These are phyloP conservation scores for Rotaria magnacalcarata DNA, from an alignment of 2,888 invertebrate species.

Conservation along the genomic window DNA sequence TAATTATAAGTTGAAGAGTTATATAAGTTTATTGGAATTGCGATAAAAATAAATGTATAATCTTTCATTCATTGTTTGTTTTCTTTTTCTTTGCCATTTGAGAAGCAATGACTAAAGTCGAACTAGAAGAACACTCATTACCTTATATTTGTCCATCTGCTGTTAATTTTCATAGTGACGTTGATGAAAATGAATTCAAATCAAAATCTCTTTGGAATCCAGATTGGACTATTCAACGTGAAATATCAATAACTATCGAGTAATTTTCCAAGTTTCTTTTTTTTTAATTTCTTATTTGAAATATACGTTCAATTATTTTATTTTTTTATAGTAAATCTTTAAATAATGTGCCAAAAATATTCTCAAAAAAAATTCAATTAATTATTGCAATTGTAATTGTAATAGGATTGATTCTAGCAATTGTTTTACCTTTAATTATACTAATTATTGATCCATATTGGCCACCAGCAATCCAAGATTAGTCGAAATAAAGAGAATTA, in stretches of 20 bases:
- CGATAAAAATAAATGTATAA: neutral
- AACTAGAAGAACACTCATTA: neutral
- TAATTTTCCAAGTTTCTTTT: neutral
- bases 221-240: neutral
- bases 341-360: neutral
- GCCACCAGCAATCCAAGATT: no score
- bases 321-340: neutral
- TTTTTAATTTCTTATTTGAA: neutral
- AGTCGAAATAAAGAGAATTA: no score
- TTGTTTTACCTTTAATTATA: neutral
- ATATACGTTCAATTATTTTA: neutral
- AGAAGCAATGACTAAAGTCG: neutral
- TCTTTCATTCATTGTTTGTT: neutral
- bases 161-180: neutral
- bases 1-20: neutral
- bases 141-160: neutral
- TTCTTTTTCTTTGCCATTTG: neutral
- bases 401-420: neutral
- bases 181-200: neutral
- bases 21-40: neutral
- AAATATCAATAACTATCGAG: conserved; percentile 2
- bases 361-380: neutral
- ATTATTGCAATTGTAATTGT: neutral
- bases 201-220: neutral
- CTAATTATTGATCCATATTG: neutral